phyloP scores from a whole-genome alignment of 2,888 invertebrate species.

The Leptinotarsa juncta region DNA sequence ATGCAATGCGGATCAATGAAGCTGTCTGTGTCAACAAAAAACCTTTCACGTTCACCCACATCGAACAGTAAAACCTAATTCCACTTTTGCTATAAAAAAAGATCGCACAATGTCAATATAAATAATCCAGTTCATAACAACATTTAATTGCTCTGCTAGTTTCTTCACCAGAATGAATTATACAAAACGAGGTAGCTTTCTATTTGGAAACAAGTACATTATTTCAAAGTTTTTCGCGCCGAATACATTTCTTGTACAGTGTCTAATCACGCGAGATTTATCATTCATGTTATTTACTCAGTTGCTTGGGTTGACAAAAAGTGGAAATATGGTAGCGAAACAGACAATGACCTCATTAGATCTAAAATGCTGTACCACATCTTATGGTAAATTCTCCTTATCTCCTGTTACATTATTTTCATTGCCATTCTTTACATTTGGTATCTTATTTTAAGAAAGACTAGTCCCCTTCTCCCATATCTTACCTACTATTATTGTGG shows the following conservation, averaged over 20 bases:
- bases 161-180: constrained; percentile 10
- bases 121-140: constrained; percentile 7
- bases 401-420: no score
- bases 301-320: background rate
- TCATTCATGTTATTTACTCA: background rate
- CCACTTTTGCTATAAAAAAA: background rate
- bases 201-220: background rate
- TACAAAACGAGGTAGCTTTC: constrained; percentile 8
- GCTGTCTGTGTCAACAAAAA: background rate
- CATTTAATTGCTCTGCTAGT: constrained; percentile 11
- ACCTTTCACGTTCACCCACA: background rate
- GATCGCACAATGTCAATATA: constrained; percentile 10
- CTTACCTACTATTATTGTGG: no score
- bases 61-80: background rate
- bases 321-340: background rate
- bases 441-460: no score
- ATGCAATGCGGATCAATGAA: background rate
- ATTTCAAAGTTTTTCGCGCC: background rate
- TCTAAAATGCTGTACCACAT: background rate
- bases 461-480: no score
- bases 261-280: background rate
- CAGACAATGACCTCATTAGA: no score
- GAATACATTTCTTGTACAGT: background rate
- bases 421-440: no score
- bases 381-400: background rate